Evolutionary conservation across 2,888 invertebrate species (phyloP), one percentile per base, ranked within the genome.

Genomic region (Calephelis perditalis): DNA sequence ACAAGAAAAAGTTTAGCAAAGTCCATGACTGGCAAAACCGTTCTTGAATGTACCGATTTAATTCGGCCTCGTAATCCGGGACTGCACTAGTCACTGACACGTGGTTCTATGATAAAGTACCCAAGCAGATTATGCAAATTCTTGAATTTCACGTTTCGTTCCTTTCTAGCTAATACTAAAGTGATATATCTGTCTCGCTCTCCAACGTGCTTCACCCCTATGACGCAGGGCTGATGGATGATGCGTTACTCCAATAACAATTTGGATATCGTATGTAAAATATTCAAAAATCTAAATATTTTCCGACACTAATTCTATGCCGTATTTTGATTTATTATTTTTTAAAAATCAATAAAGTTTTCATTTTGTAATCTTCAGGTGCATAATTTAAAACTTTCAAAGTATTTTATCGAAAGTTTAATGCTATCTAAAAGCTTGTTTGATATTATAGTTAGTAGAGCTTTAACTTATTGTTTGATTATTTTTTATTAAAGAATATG

Each of bases 101-200:
- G 90, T 90, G 90, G 87, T 89, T 82, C 87, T 82, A 88, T 90
- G 89, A 90, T 89, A 89, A 90, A 90, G 87, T 90, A 78, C 89
- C 83, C 82, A 73, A 79, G 78, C 85, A 88, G 90, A 89, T 90
- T 90, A 90, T 90, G 90, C 89, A 90, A 90, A 90, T 90, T 84
- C 81, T 84, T 80, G 77, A 85, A 88, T 82, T 83, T 86, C 75
- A 77, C 77, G 74, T 69, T 70, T 75, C 71, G 66, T 84, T 82
- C 74, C 75, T 70, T 71, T 87, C 76, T 63, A 65, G 66, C 81
- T 55, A 68, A 69, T 63, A 67, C 62, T 59, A 70, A 68, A 61
- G 61, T 65, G 9, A n/a, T 66, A 63, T 75, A 66, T 57, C 70
- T 68, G 63, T 82, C 81, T 71, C 80, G 68, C 71, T 82, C 75